Base-by-base conservation (phyloP, 2,113 vertebrate genomes). In the Pycnonotus jocosus region DNA sequence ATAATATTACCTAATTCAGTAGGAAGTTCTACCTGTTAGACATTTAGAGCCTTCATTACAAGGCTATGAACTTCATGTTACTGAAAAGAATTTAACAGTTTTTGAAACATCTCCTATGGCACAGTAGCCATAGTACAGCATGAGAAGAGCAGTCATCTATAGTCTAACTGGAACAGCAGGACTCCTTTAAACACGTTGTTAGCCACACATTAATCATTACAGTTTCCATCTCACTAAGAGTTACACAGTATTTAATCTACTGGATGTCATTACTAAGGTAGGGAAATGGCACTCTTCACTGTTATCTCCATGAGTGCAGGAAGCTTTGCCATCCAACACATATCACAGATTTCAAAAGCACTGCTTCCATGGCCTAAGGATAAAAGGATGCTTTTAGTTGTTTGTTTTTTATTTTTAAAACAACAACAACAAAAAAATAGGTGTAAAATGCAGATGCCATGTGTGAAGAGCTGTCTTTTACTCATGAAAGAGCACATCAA, bases 361-460 rank as follows among this genome's bases (percentile, higher is more conserved):
- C 2, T 70, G 1, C 7, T 81, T n/a, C 5, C 22, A 68, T 19
- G 4, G 3, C 6, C 17, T 45, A 45, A 69, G 5, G 1, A 16
- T 42, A 48, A 65, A 53, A n/a, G 10, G 17, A 28, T 18, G 1
- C 0, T 62, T 66, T 44, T 4, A 10, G 0, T 3, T 40, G 10
- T n/a, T 65, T 37, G 25, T 1, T 5, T 50, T 66, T 60, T 28
- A 14, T n/a, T n/a, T n/a, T n/a, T n/a, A n/a, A n/a, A n/a, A n/a
- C n/a, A n/a, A n/a, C n/a, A n/a, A n/a, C n/a, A n/a, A n/a, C n/a
- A n/a, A n/a, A n/a, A n/a, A n/a, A n/a, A n/a, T n/a, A n/a, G n/a
- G 1, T 23, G 4, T 3, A 74, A 77, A 64, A 78, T 48, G 18
- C 15, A 35, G 20, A 18, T 38, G 7, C 3, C 28, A 33, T 1